These are phyloP conservation scores for Caiman crocodilus DNA, from an alignment of 2,797 vertebrate genomes.

Conservation along the genomic window DNA sequence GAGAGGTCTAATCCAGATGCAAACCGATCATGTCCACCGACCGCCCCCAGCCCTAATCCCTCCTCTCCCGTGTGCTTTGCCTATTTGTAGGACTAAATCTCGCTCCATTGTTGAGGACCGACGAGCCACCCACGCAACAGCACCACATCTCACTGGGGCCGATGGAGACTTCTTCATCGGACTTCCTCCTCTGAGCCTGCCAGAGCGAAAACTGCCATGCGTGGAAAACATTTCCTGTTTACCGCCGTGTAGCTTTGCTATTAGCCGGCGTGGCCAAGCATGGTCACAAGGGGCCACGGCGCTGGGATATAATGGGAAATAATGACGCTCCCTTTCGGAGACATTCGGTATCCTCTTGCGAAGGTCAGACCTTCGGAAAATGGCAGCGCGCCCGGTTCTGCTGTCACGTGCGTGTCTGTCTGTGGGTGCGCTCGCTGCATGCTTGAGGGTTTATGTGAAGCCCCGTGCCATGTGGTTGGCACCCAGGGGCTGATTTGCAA, in stretches of 20 bases:
- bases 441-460: not conserved
- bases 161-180: not conserved
- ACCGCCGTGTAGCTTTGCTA: not conserved
- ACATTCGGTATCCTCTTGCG: fast-evolving
- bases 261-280: not conserved
- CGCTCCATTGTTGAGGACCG: not conserved
- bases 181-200: fast-evolving
- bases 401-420: no score
- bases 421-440: not conserved
- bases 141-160: fast-evolving
- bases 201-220: not conserved
- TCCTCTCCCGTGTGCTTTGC: not conserved
- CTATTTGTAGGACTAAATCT: not conserved
- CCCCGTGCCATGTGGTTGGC: not conserved
- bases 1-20: not conserved
- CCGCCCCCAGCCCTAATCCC: not conserved
- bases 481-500: not conserved
- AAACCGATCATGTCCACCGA: fast-evolving
- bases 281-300: not conserved
- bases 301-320: not conserved
- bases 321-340: not conserved
- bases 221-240: slow-evolving; percentile 47
- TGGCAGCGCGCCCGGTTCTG: no score
- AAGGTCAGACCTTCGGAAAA: fast-evolving
- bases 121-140: fast-evolving